phyloP scores from a whole-genome alignment of 2,888 invertebrate genomes.

The Ceraclea dissimilis region DNA sequence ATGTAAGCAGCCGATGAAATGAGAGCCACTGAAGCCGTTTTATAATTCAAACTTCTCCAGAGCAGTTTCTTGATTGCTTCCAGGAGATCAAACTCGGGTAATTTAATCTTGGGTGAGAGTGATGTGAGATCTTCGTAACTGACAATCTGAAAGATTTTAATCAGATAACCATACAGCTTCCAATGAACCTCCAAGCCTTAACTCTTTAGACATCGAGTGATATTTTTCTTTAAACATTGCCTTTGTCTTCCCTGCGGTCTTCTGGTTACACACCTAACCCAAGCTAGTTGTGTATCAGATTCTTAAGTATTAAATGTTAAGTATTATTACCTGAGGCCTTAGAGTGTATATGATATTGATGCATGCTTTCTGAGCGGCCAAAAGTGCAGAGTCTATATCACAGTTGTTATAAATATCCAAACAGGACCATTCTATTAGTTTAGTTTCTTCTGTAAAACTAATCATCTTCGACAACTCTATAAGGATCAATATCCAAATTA shows the following conservation, averaged over 20 bases:
- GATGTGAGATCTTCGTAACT: neutral
- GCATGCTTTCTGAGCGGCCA: constrained; percentile 41
- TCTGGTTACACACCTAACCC: no score
- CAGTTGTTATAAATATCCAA: constrained; percentile 42
- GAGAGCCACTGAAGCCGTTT: neutral
- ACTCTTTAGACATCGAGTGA: no score
- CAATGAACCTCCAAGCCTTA: no score
- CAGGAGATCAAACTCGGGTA: neutral
- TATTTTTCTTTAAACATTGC: no score
- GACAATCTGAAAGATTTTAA: neutral
- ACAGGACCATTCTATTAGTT: constrained; percentile 39
- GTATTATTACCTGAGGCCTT: constrained; percentile 38
- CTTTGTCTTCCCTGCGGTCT: no score
- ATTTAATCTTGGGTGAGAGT: neutral
- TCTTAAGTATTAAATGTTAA: no score
- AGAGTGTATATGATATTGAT: constrained; percentile 36
- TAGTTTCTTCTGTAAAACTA: constrained; percentile 2
- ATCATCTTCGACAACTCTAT: constrained; percentile 26
- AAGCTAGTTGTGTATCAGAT: no score
- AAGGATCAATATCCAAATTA: neutral
- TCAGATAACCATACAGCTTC: neutral
- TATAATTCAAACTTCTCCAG: neutral
- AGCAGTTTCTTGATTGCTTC: neutral
- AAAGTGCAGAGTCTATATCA: constrained; percentile 38
- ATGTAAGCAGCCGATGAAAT: neutral